Percentiles rank a stretch among this genome's conserved stretches.
Conservation (phyloP, 2,113 vertebrate genomes). For the Geococcyx californianus region DNA sequence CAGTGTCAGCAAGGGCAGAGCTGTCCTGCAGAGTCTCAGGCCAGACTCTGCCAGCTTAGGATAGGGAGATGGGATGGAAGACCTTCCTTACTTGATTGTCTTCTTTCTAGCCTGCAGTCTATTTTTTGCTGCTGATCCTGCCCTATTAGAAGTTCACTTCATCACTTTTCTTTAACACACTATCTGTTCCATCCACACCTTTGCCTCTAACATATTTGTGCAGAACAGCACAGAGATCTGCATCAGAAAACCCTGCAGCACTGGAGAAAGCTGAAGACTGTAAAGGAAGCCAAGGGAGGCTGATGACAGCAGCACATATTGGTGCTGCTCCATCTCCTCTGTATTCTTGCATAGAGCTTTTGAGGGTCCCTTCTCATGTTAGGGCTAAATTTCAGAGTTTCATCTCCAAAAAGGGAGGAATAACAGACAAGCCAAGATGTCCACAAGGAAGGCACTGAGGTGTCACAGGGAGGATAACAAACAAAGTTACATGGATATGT, state of each 20-base stretch:
- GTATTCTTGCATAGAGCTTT: background rate
- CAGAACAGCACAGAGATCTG: background rate
- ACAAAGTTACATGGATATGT: background rate
- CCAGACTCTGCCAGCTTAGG: background rate
- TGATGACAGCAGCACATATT: accelerated
- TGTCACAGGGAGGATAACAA: background rate
- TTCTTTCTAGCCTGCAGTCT: background rate
- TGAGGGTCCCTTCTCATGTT: background rate
- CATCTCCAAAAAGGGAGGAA: background rate
- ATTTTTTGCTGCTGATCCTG: background rate
- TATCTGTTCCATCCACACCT: background rate
- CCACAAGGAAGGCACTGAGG: background rate
- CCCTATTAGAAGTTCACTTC: background rate
- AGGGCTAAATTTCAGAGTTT: background rate
- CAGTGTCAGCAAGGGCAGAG: background rate
- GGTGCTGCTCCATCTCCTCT: background rate
- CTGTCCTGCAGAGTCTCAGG: background rate
- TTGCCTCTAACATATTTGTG: background rate
- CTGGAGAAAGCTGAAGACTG: background rate
- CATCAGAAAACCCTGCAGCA: background rate
- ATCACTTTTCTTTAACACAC: background rate
- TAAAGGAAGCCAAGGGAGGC: background rate
- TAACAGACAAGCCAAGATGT: background rate
- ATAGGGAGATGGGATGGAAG: background rate
- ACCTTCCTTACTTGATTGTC: background rate